Evolutionary conservation across 2,797 vertebrate genomes (phyloP), one percentile per base, ranked within the genome.

Genomic region (Cephalopachus bancanus): DNA sequence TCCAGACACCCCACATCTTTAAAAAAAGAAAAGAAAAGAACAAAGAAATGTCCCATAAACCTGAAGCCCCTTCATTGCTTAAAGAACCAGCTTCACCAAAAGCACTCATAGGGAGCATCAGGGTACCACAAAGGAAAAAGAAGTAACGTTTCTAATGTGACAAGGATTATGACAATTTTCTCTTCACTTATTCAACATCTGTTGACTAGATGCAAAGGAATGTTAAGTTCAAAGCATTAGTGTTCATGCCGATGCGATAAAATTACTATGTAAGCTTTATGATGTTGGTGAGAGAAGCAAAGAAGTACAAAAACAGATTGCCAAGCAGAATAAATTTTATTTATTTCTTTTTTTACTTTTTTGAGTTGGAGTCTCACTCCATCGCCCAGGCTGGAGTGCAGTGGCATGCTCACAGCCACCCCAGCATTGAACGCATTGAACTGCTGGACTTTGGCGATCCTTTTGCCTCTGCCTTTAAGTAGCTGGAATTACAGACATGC

Each of bases 211-310:
- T 8, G 0, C 51, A 64, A 88, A 84, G 28, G 37, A 78, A 26
- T 2, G 8, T 51, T 11, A 49, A 1, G 12, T 9, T 19, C 8
- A 44, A 75, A 74, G 44, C 3, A 1, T 0, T 0, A 64, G 33
- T 67, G 53, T 33, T 30, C 1, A 0, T 1, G 24, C 3, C 30
- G 59, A 26, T 33, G 17, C 3, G 14, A 1, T 6, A 30, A 74
- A 57, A 55, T 65, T 33, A 75, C 84, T 65, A n/a, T 67, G 14
- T 65, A 79, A 57, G 30, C 33, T 19, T 6, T 59, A 74, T 3
- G 1, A n/a, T 30, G 37, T 10, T 37, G 22, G 33, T 57, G 62
- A 75, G 55, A 81, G 60, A 89, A 78, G 22, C 1, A 26, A 60
- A 60, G 44, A 59, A 24, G 17, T 7, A 71, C 16, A 33, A 33